A percentile compares a stretch with the other conserved stretches of the same genome.
Conservation (phyloP, 2,797 vertebrate species). For the Thamnophis elegans region DNA sequence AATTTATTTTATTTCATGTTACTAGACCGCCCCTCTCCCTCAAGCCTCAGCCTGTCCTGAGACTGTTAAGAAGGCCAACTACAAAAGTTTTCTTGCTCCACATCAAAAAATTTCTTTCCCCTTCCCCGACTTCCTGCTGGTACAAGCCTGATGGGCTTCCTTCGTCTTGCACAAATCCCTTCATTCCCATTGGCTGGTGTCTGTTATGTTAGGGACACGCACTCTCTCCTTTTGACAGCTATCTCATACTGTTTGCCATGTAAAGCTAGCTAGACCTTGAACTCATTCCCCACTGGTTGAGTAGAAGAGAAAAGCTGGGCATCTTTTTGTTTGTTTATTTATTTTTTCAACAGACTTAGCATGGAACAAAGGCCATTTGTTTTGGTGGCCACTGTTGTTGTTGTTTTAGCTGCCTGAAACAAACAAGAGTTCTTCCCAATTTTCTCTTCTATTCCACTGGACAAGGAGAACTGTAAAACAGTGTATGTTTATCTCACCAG, state of each 20-base stretch:
- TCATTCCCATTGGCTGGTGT: neutral
- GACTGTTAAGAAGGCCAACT: neutral
- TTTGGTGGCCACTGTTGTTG: neutral
- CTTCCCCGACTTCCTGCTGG: neutral
- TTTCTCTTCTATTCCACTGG: neutral
- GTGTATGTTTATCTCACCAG: neutral
- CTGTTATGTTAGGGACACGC: neutral
- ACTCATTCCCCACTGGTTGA: neutral
- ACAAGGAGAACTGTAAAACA: neutral
- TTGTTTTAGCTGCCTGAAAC: neutral
- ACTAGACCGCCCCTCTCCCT: neutral
- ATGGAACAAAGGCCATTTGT: neutral
- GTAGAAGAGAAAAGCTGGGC: neutral
- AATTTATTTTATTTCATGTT: neutral
- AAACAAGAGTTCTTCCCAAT: neutral
- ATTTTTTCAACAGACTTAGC: neutral
- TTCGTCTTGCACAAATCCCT: neutral
- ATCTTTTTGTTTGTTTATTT: neutral
- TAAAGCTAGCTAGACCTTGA: neutral
- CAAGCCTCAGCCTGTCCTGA: neutral
- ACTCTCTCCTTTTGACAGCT: neutral
- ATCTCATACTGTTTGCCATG: neutral
- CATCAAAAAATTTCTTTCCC: neutral
- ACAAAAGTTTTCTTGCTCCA: neutral
- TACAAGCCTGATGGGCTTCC: neutral